Evolutionary conservation across 2,113 vertebrate species (phyloP), one percentile per base, ranked within the genome.

Genomic region (Pithys albifrons): DNA sequence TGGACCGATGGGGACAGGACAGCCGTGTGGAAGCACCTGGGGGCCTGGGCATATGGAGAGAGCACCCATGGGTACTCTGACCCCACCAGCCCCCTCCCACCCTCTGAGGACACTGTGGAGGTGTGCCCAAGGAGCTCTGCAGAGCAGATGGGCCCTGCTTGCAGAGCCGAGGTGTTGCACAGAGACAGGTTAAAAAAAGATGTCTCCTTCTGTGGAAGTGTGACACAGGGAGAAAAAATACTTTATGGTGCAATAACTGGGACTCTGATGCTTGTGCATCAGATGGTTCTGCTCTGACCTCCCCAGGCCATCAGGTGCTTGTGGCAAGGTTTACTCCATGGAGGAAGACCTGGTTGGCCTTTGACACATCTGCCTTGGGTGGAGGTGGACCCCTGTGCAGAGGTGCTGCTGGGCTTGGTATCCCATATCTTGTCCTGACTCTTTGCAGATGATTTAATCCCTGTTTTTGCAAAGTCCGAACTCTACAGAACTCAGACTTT

Each of bases 1-100:
- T 31, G 0, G 3, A 13, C 41, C 0, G 0, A 2, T 0, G 1
- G 48, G 52, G 54, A 27, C 3, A 4, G 45, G 29, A 7, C 1
- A 7, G 39, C 64, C 75, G 10, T 4, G 4, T 81, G 73, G 29
- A 54, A 89, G 55, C 55, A 18, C 37, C 45, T 1, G 0, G 35
- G 48, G 14, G 19, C 45, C 45, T 61, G 72, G 37, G 39, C 77
- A 71, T 71, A 22, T 61, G 67, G 33, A 48, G 59, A 3, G 22
- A 62, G 85, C 71, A 35, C 66, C 82, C 33, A 17, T 10, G 82
- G 79, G 83, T 94, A 74, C 57, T 71, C 41, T 6, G 6, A 45
- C 19, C 24, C 49, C 29, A 8, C 29, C 2, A 10, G 11, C 6
- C 33, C 9, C 29, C 19, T 91, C 8, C 61, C 8, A 10, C 28